Evolutionary conservation across 2,113 vertebrate species (phyloP).

Genomic region (Ancistrus triradiatus): DNA sequence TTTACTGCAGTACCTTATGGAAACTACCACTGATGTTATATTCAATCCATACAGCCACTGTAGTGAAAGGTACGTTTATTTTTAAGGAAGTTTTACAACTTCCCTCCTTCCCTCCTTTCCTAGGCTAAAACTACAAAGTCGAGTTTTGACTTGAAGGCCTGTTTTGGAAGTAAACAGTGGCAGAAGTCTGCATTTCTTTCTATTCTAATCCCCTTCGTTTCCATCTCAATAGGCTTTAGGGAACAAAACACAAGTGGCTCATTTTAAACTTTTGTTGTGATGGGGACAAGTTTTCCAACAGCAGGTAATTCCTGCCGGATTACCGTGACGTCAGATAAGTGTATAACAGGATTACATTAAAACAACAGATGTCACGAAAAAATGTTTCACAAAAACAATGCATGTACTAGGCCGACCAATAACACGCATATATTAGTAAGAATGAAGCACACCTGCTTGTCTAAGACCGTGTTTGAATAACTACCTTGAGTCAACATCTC

Average conservation of each 20-base stretch:
- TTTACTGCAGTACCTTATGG: no score
- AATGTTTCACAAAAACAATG: constrained; percentile 48
- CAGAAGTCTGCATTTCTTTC: constrained; percentile 38
- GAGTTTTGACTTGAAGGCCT: constrained; percentile 47
- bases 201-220: constrained; percentile 44
- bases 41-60: not conserved
- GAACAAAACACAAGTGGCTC: constrained; percentile 49
- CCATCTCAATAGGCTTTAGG: constrained; percentile 47
- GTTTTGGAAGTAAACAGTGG: constrained; percentile 37
- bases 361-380: constrained; percentile 64
- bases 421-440: constrained; percentile 32
- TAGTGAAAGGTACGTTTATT: constrained; percentile 1
- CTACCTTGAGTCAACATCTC: constrained; percentile 42
- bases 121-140: constrained; percentile 15
- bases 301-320: constrained; percentile 50
- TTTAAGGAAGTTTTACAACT: constrained; percentile 8
- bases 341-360: constrained; percentile 58
- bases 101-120: not conserved
- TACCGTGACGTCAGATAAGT: constrained; percentile 46
- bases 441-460: constrained; percentile 31
- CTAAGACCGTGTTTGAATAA: constrained; percentile 11
- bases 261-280: constrained; percentile 48
- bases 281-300: constrained; percentile 54
- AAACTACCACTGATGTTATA: constrained; percentile 20
- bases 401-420: constrained; percentile 43